These are phyloP conservation scores for Hydrochoerus hydrochaeris DNA, from an alignment of 2,113 vertebrate genomes.

Conservation along the genomic window DNA sequence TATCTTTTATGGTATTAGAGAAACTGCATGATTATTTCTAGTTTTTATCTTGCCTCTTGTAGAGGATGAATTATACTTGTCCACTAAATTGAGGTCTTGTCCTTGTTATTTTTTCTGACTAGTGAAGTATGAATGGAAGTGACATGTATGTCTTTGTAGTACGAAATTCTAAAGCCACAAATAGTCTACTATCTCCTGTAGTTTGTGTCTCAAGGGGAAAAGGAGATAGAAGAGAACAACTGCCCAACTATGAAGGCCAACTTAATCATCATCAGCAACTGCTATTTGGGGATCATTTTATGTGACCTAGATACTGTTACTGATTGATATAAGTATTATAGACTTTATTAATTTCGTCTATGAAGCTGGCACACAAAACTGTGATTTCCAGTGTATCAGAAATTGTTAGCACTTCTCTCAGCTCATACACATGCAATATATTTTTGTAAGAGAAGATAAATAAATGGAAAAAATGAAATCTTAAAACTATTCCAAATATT, in stretches of 20 bases:
- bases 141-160: background rate
- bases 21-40: background rate
- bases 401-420: background rate
- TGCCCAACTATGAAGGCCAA: background rate
- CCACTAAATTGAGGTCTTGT: background rate
- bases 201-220: background rate
- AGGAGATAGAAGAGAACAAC: background rate
- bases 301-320: background rate
- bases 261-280: background rate
- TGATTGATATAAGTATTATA: background rate
- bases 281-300: background rate
- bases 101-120: background rate
- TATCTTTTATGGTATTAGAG: background rate
- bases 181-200: background rate
- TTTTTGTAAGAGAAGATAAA: background rate
- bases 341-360: conserved; percentile 22
- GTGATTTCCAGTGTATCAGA: background rate
- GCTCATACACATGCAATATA: background rate
- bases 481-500: conserved; percentile 22
- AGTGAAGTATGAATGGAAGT: background rate
- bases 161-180: background rate
- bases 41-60: background rate
- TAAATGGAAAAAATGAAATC: background rate
- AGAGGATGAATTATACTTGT: background rate
- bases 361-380: background rate